Conservation (phyloP, 2,113 vertebrate species). For the Hassar affinis region DNA sequence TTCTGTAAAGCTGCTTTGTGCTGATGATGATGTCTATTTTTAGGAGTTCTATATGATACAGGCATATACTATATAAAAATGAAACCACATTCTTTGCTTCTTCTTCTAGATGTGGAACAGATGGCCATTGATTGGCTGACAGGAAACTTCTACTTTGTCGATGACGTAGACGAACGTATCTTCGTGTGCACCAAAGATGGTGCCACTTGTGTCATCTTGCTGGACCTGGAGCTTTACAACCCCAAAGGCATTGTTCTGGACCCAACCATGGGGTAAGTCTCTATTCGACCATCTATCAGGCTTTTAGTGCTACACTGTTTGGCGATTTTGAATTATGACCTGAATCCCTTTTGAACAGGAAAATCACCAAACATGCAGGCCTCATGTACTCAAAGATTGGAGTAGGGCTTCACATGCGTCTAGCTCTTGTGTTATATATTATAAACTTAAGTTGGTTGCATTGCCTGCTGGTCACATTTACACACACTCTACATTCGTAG, state of each 20-base stretch:
- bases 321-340: neutral
- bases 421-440: neutral
- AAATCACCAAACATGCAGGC: neutral
- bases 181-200: conserved; percentile 95
- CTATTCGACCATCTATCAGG: neutral
- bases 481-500: neutral
- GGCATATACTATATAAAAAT: no score
- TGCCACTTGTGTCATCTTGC: conserved; percentile 89
- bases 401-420: no score
- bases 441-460: neutral
- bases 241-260: conserved; percentile 95
- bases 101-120: conserved; percentile 88
- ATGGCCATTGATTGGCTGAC: conserved; percentile 99
- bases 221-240: conserved; percentile 94
- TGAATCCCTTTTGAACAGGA: neutral
- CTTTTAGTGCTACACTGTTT: neutral
- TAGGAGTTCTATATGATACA: neutral
- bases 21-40: no score
- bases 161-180: conserved; percentile 92
- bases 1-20: neutral
- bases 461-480: neutral
- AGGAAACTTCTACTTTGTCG: conserved; percentile 98
- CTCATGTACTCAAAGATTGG: neutral
- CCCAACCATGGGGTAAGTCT: conserved; percentile 89
- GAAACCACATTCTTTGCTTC: neutral